phyloP scores from a whole-genome alignment of 2,113 vertebrate genomes.

The Sinocyclocheilus anophthalmus region DNA sequence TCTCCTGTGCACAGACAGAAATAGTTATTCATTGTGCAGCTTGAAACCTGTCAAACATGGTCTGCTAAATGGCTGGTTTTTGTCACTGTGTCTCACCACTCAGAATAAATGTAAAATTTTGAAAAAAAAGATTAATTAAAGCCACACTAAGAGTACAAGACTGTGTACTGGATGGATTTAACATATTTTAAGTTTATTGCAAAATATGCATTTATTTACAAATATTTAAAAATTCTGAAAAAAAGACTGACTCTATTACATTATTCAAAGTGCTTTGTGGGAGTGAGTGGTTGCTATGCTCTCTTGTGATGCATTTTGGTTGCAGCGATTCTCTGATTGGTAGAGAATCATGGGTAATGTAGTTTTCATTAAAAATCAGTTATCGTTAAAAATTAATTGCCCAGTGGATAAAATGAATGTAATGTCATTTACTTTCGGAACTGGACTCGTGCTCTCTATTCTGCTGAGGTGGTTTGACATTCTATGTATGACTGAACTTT shows the following conservation, averaged over 20 bases:
- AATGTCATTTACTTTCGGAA: not conserved
- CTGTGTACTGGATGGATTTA: not conserved
- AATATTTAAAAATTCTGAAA: not conserved
- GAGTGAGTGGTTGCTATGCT: no score
- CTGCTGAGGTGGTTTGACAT: not conserved
- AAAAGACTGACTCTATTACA: no score
- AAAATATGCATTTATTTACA: no score
- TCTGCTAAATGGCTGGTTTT: not conserved
- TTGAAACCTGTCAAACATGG: not conserved
- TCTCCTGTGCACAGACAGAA: conserved; percentile 78
- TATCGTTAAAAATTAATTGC: no score
- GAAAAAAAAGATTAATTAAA: no score
- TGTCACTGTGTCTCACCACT: not conserved
- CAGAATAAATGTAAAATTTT: not conserved
- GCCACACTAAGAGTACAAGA: not conserved
- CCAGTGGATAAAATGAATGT: not conserved
- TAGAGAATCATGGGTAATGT: not conserved
- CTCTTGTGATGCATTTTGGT: no score
- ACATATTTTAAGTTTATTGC: not conserved
- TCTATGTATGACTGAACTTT: not conserved
- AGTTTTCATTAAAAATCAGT: not conserved
- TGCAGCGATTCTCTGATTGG: not conserved
- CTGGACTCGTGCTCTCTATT: not conserved
- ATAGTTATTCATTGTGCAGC: not conserved
- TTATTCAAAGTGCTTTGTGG: no score